Base-by-base conservation (phyloP, 2,888 invertebrate species). In the Trissoscelio sp. region DNA sequence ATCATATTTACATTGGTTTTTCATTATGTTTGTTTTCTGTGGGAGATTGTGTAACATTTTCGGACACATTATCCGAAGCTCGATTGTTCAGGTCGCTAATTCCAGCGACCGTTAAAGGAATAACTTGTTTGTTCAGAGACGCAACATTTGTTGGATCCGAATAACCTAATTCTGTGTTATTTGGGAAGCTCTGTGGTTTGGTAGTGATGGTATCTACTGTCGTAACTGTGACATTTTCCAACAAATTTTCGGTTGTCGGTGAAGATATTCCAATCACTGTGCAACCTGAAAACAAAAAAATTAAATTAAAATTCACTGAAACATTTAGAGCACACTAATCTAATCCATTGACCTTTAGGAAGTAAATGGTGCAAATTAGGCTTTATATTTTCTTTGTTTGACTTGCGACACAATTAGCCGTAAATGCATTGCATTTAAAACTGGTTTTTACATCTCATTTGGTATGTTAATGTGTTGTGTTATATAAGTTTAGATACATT, bases 181-280 rank as follows among this genome's bases (percentile, higher is more conserved):
- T 69, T 57, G 55, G 78, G 78, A 78, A 78, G 78, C 78, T 64
- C 78, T 69, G 62, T 62, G 69, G 60, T 62, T 42, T 64, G 18
- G 48, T 37, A 16, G 31, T 31, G 18, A 24, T 34, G 20, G 31
- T 60, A 55, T 78, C 70, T 34, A 44, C 1, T 64, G 70, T 46
- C 16, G 46, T 20, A 57, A 70, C 39, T 39, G 64, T 37, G 0
- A 42, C 42, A 62, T 78, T n/a, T 34, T 70, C 64, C 4, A 64
- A 16, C 18, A 53, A 57, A 55, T 12, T 51, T 53, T 67, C 53
- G 14, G 58, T 60, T 51, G 60, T 39, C 24, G 75, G 34, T 9
- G 60, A 53, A 0, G 75, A 60, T 22, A 34, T 34, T 42, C 51
- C 67, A 11, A 75, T 44, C 42, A 60, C 67, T 22, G 60, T 67